Base-by-base conservation (phyloP, 2,797 vertebrate genomes). In the Urophycis tenuis region DNA sequence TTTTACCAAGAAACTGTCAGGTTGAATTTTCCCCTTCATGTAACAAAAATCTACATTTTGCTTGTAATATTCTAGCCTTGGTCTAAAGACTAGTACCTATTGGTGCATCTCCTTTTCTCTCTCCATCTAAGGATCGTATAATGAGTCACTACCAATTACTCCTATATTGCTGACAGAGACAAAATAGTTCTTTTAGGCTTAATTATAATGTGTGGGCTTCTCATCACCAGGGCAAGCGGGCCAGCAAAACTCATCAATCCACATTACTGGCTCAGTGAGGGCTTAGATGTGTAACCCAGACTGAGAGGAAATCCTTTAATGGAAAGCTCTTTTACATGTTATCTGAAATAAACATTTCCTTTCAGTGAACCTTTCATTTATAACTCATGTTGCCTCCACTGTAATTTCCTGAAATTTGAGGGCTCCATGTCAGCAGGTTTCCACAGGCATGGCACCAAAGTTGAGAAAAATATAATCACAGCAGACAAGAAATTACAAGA, bases 401-500 rank as follows among this genome's bases (percentile, higher is more conserved):
- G 41, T 36, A 79, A 79, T 85, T 83, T 87, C 45, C 29, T 67
- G n/a, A 45, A 81, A 74, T 49, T 74, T 79, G 81, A 84, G 81
- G 77, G 77, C 74, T 77, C 84, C 80, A 87, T 85, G 81, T 85
- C 88, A 85, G 71, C 67, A 81, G 85, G 82, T 84, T 87, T 84
- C 83, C 84, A 81, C 31, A 25, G 74, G 81, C 78, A 14, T 76
- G 78, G 80, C 79, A 77, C 82, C 71, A 15, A 78, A 32, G 81
- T 83, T 81, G 76, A 79, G 74, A 81, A 85, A 83, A 89, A 87
- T 88, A 85, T 89, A 88, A 92, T 88, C 84, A 88, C 74, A 82
- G 83, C 72, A 25, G 85, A 91, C 85, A 87, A 85, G 81, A 87
- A 89, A 86, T 87, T 83, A 87, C 85, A 82, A 88, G 90, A 89